These are phyloP conservation scores for Lacanobia wlatinum DNA, from an alignment of 2,888 invertebrate species.

Conservation along the genomic window DNA sequence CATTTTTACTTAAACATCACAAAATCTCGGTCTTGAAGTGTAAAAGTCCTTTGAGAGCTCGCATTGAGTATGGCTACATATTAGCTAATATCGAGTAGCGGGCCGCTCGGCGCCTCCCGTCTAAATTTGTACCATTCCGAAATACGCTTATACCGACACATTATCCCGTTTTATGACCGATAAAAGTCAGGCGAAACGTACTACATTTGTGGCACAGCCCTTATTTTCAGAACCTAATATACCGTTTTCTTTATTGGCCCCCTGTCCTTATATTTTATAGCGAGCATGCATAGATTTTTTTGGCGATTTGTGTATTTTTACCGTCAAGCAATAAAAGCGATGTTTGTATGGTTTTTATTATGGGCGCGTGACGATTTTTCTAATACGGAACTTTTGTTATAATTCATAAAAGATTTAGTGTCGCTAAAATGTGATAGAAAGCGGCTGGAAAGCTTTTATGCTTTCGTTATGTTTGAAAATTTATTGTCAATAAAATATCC, in stretches of 20 bases:
- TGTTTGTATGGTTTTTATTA: slow-evolving; percentile 86
- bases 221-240: slow-evolving; percentile 89
- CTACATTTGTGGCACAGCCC: slow-evolving; percentile 88
- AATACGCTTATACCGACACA: slow-evolving; percentile 89
- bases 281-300: slow-evolving; percentile 86
- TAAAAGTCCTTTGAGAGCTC: slow-evolving; percentile 70
- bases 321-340: slow-evolving; percentile 81
- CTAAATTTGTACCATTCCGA: slow-evolving; percentile 90
- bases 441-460: slow-evolving; percentile 64
- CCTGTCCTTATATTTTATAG: slow-evolving; percentile 85
- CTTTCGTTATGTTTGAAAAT: slow-evolving; percentile 52
- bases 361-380: slow-evolving; percentile 82
- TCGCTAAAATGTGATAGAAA: slow-evolving; percentile 59
- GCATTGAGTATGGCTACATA: slow-evolving; percentile 77
- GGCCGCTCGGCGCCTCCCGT: slow-evolving; percentile 80
- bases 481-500: slow-evolving; percentile 63
- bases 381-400: slow-evolving; percentile 84
- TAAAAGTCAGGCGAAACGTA: slow-evolving; percentile 89
- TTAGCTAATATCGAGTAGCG: slow-evolving; percentile 81
- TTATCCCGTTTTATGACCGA: slow-evolving; percentile 90
- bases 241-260: slow-evolving; percentile 85
- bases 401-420: slow-evolving; percentile 82
- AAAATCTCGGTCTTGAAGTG: slow-evolving; percentile 59
- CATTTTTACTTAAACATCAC: neutral
- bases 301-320: slow-evolving; percentile 85